phyloP scores from a whole-genome alignment of 2,113 vertebrate species.

The Apaloderma vittatum region DNA sequence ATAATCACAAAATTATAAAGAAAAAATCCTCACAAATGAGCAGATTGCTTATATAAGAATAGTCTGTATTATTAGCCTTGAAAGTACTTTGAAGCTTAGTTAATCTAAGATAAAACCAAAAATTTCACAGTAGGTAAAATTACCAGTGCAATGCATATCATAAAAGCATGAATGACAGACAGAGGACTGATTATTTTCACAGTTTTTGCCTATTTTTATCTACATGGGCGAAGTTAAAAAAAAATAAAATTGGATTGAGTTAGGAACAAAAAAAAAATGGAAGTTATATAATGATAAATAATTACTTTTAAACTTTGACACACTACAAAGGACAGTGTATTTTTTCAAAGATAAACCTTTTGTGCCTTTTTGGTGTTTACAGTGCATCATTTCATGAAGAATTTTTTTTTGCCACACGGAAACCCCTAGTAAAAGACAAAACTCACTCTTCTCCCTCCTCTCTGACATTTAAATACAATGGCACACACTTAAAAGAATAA shows the following conservation, averaged over 20 bases:
- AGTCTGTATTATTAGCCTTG: background rate
- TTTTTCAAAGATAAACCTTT: background rate
- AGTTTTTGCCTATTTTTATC: background rate
- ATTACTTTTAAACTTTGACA: background rate
- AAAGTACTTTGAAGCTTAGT: background rate
- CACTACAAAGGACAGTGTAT: background rate
- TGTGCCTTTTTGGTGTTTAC: background rate
- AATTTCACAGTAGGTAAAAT: background rate
- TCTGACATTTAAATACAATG: background rate
- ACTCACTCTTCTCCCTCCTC: background rate
- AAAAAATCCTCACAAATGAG: background rate
- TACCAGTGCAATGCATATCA: background rate
- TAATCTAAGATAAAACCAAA: slow-evolving; percentile 17
- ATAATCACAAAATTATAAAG: background rate
- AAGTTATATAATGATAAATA: background rate
- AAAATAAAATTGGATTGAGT: background rate
- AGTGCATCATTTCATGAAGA: background rate
- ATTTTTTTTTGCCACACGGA: background rate
- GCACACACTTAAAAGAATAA: background rate
- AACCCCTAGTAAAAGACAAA: background rate
- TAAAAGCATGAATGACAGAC: background rate
- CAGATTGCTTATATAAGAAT: background rate
- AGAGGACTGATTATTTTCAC: slow-evolving; percentile 4
- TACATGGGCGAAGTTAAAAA: background rate
- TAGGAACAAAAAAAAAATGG: background rate